Percentiles rank a stretch among this genome's conserved stretches.
Evolutionary conservation across 2,888 invertebrate species (phyloP).

Genomic region (Colostygia pectinataria): DNA sequence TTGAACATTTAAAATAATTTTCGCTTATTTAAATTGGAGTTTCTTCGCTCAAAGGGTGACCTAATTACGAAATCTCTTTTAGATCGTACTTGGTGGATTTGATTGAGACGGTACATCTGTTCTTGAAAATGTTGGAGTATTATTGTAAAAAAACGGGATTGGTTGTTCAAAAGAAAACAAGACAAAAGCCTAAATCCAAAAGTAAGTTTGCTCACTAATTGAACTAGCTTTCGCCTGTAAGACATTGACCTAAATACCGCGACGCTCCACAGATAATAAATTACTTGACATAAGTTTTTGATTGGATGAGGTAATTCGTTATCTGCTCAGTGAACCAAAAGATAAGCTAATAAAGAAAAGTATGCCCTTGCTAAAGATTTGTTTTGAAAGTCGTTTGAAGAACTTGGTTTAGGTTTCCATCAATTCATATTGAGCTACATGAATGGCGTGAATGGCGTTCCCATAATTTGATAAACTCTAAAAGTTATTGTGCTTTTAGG

Average conservation of each 20-base stretch:
- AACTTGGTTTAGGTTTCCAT: constrained; percentile 11
- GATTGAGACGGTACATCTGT: constrained; percentile 94
- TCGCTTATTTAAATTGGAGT: constrained; percentile 3
- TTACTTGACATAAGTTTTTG: constrained; percentile 35
- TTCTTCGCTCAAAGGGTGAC: constrained; percentile 3
- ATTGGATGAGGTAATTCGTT: constrained; percentile 31
- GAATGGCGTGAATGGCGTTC: too few species aligned
- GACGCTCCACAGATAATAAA: constrained; percentile 27
- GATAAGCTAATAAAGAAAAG: constrained; percentile 23
- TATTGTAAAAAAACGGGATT: constrained; percentile 85
- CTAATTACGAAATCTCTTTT: constrained; percentile 38
- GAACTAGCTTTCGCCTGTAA: constrained; percentile 25
- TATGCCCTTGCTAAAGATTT: constrained; percentile 18
- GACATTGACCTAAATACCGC: constrained; percentile 25
- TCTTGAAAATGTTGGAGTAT: constrained; percentile 93
- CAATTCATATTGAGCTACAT: constrained; percentile 3
- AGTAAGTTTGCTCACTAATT: constrained; percentile 59
- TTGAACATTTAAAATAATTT: background rate
- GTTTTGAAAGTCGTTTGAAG: constrained; percentile 1
- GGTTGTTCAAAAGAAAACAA: constrained; percentile 87
- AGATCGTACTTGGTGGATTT: constrained; percentile 93
- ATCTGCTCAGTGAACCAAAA: constrained; percentile 26
- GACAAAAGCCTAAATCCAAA: constrained; percentile 74
- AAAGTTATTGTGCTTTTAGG: too few species aligned
- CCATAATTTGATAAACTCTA: too few species aligned